Conservation (phyloP, 1,140 invertebrate genomes). For the Lasioglossum baleicum region DNA sequence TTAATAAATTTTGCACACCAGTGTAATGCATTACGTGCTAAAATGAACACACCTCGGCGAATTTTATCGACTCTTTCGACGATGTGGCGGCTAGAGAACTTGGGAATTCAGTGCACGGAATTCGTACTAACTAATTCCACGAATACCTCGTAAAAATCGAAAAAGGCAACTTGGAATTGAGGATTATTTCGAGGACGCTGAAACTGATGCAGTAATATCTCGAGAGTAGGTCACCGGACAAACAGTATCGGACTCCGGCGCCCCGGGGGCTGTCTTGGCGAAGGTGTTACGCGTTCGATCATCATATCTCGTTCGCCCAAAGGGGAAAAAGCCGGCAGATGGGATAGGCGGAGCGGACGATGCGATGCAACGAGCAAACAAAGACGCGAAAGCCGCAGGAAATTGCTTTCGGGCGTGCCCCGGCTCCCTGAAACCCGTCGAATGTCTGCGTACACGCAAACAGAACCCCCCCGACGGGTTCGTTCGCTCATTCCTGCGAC, state of each 20-base stretch:
- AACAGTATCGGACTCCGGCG: background rate
- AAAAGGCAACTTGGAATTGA: no score
- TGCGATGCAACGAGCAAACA: constrained; percentile 34
- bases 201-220: background rate
- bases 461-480: background rate
- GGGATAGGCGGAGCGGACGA: background rate
- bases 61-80: no score
- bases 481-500: no score
- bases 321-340: background rate
- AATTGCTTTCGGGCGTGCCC: constrained; percentile 39
- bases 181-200: no score
- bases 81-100: no score
- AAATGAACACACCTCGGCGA: no score
- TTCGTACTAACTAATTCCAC: no score
- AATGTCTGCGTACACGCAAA: background rate
- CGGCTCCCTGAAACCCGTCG: constrained; percentile 6
- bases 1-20: no score
- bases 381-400: constrained; percentile 37
- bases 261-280: background rate
- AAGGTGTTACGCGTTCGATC: background rate
- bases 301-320: background rate
- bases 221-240: background rate
- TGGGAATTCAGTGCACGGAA: no score
- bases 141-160: no score
- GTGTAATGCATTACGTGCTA: no score